These are phyloP conservation scores for Microdon myrmicae DNA, from an alignment of 2,888 invertebrate genomes.

Conservation along the genomic window DNA sequence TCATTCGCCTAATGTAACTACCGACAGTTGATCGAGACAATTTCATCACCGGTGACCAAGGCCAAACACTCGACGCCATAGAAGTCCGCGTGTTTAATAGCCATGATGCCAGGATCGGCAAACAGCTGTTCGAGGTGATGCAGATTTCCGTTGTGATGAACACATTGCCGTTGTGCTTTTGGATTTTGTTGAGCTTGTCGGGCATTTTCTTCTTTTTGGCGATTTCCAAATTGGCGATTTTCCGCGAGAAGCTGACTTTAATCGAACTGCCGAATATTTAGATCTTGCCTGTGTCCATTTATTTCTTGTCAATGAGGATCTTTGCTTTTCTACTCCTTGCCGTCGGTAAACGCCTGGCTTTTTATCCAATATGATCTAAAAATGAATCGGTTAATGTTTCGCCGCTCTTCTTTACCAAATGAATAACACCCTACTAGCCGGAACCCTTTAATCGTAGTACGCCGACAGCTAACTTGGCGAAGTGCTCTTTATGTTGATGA, in stretches of 20 bases:
- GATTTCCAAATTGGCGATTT: slow-evolving; percentile 96
- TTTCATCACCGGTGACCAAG: slow-evolving; percentile 97
- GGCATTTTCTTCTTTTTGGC: slow-evolving; percentile 99
- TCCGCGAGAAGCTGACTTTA: slow-evolving; percentile 89
- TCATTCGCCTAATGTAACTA: slow-evolving; percentile 93
- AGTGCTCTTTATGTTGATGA: slow-evolving; percentile 96
- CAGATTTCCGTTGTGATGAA: slow-evolving; percentile 99
- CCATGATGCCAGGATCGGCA: slow-evolving; percentile 98
- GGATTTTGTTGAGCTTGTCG: slow-evolving; percentile 96
- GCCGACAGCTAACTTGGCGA: slow-evolving; percentile 93
- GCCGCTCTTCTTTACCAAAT: slow-evolving; percentile 97
- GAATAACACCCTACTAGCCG: slow-evolving; percentile 94
- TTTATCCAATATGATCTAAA: slow-evolving; percentile 95
- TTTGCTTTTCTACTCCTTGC: slow-evolving; percentile 85
- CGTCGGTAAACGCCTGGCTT: slow-evolving; percentile 98
- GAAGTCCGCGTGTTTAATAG: slow-evolving; percentile 99
- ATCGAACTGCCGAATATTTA: slow-evolving; percentile 98
- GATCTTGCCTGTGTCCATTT: slow-evolving; percentile 99
- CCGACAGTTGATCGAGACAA: slow-evolving; percentile 92
- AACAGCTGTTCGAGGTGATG: slow-evolving; percentile 99
- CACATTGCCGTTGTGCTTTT: slow-evolving; percentile 94
- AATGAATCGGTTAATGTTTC: slow-evolving; percentile 94
- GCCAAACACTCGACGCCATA: slow-evolving; percentile 98
- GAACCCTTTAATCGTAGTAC: slow-evolving; percentile 94
- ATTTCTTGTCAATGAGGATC: slow-evolving; percentile 98